Base-by-base conservation (phyloP, 2,888 invertebrate species). In the Tachina grossa region DNA sequence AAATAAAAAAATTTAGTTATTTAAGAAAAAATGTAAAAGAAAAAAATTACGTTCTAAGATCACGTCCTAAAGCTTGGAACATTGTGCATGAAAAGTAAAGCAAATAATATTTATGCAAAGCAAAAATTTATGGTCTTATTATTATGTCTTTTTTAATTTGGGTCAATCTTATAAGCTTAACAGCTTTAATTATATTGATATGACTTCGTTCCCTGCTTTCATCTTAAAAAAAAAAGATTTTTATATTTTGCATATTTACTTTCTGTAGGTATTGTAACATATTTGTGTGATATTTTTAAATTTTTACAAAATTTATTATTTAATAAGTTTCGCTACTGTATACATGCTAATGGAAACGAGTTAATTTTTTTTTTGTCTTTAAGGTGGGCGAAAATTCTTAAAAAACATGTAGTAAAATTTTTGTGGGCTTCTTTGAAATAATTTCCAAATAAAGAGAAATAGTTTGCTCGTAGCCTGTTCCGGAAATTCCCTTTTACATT, bases 241-340 rank as follows among this genome's bases (percentile, higher is more conserved):
- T 31, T 31, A 31, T 31, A 31, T 31, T 31, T 31, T 31, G 31
- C 31, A 31, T 31, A 31, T 31, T 31, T 31, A 31, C 31, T 31
- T 31, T 31, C 6, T 31, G 31, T 6, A 31, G 31, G 31, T 31
- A 2, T 31, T 6, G 5, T 31, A 31, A 31, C 31, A 31, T 31
- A 6, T 72, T 65, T 80, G 65, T 59, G 14, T 31, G 19, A 14
- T 31, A 16, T n/a, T 65, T 11, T 72, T 59, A 16, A 3, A 19
- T 49, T 74, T 16, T 19, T 39, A 51, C 31, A 22, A n/a, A n/a
- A 31, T 65, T 83, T 72, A 55, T 72, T 59, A 59, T 59, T 55
- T 63, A 75, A 69, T 69, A 83, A 83, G 78, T 83, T 83, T 83
- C 83, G 78, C 83, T 83, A 59, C 19, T 57, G 57, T 11, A 45